These are phyloP conservation scores for Drymodes brunneopygia DNA, from an alignment of 2,113 vertebrate genomes.

Conservation along the genomic window DNA sequence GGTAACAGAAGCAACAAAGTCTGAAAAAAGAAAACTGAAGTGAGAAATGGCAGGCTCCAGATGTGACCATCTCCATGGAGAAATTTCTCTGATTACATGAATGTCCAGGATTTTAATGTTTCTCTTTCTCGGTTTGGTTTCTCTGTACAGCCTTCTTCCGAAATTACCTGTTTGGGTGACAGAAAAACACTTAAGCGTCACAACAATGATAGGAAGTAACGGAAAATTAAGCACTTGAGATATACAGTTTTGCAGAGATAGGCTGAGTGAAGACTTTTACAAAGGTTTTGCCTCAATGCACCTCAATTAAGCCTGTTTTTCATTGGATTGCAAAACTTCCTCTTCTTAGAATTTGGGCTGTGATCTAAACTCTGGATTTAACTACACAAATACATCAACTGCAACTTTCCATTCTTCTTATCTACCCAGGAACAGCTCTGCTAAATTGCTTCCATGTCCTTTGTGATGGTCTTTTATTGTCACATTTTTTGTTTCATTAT, in stretches of 20 bases:
- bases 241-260: not conserved
- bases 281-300: not conserved
- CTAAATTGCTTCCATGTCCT: not conserved
- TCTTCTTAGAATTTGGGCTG: not conserved
- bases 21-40: not conserved
- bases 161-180: not conserved
- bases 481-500: not conserved
- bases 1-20: not conserved
- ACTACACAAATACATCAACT: not conserved
- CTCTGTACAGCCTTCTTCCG: not conserved
- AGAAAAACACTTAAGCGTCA: not conserved
- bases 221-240: not conserved
- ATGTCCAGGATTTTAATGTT: not conserved
- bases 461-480: not conserved
- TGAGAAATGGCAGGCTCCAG: not conserved
- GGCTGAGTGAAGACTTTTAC: not conserved
- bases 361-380: not conserved
- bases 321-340: not conserved
- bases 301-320: not conserved
- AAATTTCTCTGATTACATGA: not conserved
- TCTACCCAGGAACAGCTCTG: not conserved
- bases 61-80: not conserved
- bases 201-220: not conserved
- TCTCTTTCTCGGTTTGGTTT: not conserved
- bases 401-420: not conserved